Evolutionary conservation across 2,113 vertebrate genomes (phyloP).

Genomic region (Leptocoma aspasia): DNA sequence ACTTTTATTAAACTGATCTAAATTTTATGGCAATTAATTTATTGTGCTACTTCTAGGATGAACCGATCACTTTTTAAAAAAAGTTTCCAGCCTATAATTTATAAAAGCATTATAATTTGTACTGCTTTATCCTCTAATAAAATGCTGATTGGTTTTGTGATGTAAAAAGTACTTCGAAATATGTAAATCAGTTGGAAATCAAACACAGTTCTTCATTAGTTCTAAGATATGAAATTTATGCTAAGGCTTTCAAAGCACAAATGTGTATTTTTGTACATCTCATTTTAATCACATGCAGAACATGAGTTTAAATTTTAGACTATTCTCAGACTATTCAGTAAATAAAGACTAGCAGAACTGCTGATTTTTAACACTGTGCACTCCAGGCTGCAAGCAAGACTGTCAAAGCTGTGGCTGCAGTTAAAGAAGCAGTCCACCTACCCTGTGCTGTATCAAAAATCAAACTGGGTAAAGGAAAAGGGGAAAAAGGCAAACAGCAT

Average conservation of each 20-base stretch:
- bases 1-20: constrained; percentile 42
- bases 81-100: constrained; percentile 21
- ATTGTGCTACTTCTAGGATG: not conserved
- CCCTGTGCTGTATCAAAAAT: not conserved
- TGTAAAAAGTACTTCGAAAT: constrained; percentile 32
- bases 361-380: constrained; percentile 57
- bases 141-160: constrained; percentile 25
- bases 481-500: not conserved
- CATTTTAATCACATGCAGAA: constrained; percentile 58
- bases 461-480: not conserved
- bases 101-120: constrained; percentile 7
- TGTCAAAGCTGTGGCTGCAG: not conserved
- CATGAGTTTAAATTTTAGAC: constrained; percentile 47
- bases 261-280: constrained; percentile 73
- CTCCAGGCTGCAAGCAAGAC: constrained; percentile 34
- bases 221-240: constrained; percentile 53
- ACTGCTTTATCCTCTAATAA: constrained; percentile 7
- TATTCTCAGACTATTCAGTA: constrained; percentile 30
- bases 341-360: constrained; percentile 15
- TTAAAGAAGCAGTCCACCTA: not conserved
- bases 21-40: constrained; percentile 41
- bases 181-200: constrained; percentile 50
- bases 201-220: constrained; percentile 35
- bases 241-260: constrained; percentile 72
- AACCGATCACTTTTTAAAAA: not conserved